Evolutionary conservation across 2,888 invertebrate genomes (phyloP).

Genomic region (Frankliniella fusca): DNA sequence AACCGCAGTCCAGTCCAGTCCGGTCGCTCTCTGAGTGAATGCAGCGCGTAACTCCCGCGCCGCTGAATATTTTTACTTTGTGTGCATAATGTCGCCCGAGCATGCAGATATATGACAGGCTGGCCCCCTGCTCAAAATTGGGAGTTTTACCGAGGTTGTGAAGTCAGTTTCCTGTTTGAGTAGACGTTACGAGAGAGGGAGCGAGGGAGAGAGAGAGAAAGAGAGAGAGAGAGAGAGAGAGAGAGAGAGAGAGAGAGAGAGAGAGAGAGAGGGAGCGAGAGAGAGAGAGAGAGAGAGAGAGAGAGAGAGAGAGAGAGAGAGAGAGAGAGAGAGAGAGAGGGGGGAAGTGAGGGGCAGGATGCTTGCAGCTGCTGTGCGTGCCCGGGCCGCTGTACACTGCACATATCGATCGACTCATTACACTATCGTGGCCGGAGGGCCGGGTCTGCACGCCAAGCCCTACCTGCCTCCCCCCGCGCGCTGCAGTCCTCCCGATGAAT

Average conservation of each 20-base stretch:
- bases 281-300: neutral
- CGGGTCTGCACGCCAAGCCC: neutral
- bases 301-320: neutral
- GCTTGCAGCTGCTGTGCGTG: neutral
- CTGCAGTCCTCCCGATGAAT: neutral
- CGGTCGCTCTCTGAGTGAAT: too few relatives aligned
- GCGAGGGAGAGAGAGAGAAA: too few relatives aligned
- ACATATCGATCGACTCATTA: slow-evolving; percentile 13
- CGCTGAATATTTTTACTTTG: too few relatives aligned
- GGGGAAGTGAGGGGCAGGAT: neutral
- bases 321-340: too few relatives aligned
- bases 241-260: neutral
- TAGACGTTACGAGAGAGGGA: neutral
- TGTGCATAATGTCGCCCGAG: too few relatives aligned
- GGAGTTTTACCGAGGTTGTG: neutral
- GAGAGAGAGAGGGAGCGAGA: too few relatives aligned
- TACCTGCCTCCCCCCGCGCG: neutral
- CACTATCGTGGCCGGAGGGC: neutral
- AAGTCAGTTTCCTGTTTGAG: too few relatives aligned
- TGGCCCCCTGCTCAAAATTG: neutral
- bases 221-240: neutral
- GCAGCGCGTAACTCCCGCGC: too few relatives aligned
- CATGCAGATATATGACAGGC: neutral
- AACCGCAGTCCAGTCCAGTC: too few relatives aligned
- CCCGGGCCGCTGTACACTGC: neutral